Evolutionary conservation across 2,888 invertebrate genomes (phyloP).

Genomic region (Euproctis similis): DNA sequence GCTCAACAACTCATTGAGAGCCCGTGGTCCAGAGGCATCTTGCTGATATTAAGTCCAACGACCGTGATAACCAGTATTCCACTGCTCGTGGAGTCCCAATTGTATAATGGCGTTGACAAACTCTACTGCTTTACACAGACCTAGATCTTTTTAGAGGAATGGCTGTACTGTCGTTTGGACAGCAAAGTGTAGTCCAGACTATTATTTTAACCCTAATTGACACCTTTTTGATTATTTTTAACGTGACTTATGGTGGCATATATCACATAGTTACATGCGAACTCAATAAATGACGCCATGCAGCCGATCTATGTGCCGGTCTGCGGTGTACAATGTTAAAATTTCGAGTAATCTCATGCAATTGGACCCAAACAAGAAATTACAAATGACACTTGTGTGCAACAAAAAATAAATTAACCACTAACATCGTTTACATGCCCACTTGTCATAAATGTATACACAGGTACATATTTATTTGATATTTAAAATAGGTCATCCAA

Average conservation of each 20-base stretch:
- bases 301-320: constrained; percentile 18
- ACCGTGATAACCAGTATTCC: no score
- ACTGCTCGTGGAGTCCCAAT: no score
- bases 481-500: neutral
- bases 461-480: constrained; percentile 11
- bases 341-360: constrained; percentile 40
- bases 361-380: constrained; percentile 65
- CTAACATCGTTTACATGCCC: constrained; percentile 24
- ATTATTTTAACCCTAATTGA: no score
- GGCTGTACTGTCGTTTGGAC: no score
- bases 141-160: no score
- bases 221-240: no score
- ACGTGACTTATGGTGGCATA: no score
- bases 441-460: constrained; percentile 17
- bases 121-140: no score
- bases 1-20: constrained; percentile 42
- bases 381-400: constrained; percentile 37
- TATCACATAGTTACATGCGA: no score
- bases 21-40: constrained; percentile 43
- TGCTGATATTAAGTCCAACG: no score
- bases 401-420: constrained; percentile 31
- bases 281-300: constrained; percentile 13
- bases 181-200: no score
- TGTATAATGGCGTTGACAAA: no score
- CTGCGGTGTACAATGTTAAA: constrained; percentile 21